Base-by-base conservation (phyloP, 2,888 invertebrate species). In the Drosophila kokeensis region DNA sequence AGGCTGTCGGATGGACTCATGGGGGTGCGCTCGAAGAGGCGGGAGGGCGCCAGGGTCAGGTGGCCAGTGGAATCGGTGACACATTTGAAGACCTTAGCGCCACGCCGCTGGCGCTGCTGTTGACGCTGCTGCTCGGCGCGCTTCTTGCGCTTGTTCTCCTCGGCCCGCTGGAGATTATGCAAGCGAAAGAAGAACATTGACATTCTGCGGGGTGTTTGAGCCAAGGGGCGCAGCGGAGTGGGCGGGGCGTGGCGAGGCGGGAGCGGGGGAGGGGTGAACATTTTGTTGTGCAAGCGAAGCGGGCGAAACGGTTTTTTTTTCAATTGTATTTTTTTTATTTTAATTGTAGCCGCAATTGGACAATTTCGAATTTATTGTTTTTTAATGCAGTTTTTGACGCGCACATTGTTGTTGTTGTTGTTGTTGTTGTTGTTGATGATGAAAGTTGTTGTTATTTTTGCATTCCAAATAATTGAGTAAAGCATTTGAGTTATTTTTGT, bases 101-200 rank as follows among this genome's bases (percentile, higher is more conserved):
- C 95, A 45, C 94, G 93, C 42, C 93, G 91, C 29, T 92, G 93
- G 57, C 94, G 93, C 74, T 93, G 92, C 83, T 93, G 92, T 48
- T 93, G 93, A 15, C 93, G 92, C 69, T 94, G 93, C 61, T 93
- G 92, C 76, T 93, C 93, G 65, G 79, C 93, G 89, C 95, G 94
- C 91, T 94, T 95, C 92, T 95, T 95, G 81, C 95, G 95, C 92
- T 95, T 95, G 91, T 95, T 95, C 93, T 97, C 97, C 94, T 96
- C 96, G 93, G 96, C 96, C 79, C 97, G 96, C 93, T 96, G 97
- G 93, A 97, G 95, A 94, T 97, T 97, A 95, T 97, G 98, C 93
- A 97, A 96, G 90, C 98, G 97, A 94, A 98, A 98, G 96, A 98
- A 98, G 95, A 97, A 98, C 95, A 98, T 96, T 95, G 97, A 97